Percentiles rank a stretch among this genome's conserved stretches.
Conservation (phyloP, 2,888 invertebrate genomes). For the Fragum whitleyi region DNA sequence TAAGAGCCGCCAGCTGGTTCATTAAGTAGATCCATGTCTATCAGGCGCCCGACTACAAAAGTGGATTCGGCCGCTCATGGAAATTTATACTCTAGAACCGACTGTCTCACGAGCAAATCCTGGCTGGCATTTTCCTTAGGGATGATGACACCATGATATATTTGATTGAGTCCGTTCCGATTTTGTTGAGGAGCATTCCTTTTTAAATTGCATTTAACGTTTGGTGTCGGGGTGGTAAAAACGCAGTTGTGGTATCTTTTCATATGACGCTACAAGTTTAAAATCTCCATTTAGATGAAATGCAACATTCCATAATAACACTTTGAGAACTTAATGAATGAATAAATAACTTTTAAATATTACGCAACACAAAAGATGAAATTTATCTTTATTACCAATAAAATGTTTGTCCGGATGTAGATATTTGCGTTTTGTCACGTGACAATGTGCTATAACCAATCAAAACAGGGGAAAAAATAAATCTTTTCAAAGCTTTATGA, state of each 20-base stretch:
- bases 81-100: too few relatives aligned
- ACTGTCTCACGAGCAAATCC: too few relatives aligned
- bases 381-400: conserved; percentile 6
- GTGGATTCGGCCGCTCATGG: too few relatives aligned
- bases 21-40: too few relatives aligned
- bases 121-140: too few relatives aligned
- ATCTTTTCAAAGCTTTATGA: neutral
- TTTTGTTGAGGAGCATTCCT: too few relatives aligned
- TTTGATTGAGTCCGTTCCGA: too few relatives aligned
- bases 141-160: too few relatives aligned
- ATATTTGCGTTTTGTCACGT: neutral
- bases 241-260: neutral
- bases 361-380: neutral
- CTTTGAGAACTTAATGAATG: neutral
- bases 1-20: too few relatives aligned
- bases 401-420: neutral
- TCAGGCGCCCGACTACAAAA: too few relatives aligned
- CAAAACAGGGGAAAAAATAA: neutral
- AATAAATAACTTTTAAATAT: neutral
- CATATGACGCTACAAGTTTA: neutral
- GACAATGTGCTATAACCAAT: neutral
- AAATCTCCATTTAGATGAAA: neutral
- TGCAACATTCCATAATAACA: neutral
- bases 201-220: too few relatives aligned
- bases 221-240: too few relatives aligned